Evolutionary conservation across 2,888 invertebrate species (phyloP).

Genomic region (Napeogenes inachia): DNA sequence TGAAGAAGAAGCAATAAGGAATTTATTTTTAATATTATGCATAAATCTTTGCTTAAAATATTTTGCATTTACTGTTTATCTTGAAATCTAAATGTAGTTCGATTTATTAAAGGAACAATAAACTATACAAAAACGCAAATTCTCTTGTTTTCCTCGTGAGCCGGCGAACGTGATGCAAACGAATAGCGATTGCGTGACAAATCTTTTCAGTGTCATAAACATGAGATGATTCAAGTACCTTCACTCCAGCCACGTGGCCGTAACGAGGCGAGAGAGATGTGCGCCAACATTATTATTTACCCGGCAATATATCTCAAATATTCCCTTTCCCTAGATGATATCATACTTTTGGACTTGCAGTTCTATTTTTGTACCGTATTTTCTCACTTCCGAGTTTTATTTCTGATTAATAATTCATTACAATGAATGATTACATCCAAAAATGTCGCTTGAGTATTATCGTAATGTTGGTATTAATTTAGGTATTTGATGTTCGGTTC

Average conservation of each 20-base stretch:
- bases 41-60: too few relatives aligned
- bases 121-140: conserved; percentile 16
- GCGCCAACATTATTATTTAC: conserved; percentile 55
- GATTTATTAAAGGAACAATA: conserved; percentile 16
- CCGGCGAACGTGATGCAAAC: neutral
- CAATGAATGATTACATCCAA: too few relatives aligned
- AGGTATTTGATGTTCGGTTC: neutral
- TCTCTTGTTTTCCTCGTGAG: conserved; percentile 27
- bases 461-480: neutral
- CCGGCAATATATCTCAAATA: conserved; percentile 43
- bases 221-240: conserved; percentile 42
- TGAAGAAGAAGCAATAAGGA: too few relatives aligned
- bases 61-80: too few relatives aligned
- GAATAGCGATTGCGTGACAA: conserved; percentile 27
- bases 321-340: conserved; percentile 38
- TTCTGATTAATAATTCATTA: too few relatives aligned
- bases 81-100: too few relatives aligned
- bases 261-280: conserved; percentile 34
- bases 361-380: conserved; percentile 22
- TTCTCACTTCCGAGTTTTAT: conserved; percentile 25
- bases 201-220: conserved; percentile 19
- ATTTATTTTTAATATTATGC: too few relatives aligned
- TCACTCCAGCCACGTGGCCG: conserved; percentile 41
- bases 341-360: conserved; percentile 38
- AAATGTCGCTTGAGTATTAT: neutral